Evolutionary conservation across 2,113 vertebrate genomes (phyloP).

Genomic region (Thamnaconus septentrionalis): DNA sequence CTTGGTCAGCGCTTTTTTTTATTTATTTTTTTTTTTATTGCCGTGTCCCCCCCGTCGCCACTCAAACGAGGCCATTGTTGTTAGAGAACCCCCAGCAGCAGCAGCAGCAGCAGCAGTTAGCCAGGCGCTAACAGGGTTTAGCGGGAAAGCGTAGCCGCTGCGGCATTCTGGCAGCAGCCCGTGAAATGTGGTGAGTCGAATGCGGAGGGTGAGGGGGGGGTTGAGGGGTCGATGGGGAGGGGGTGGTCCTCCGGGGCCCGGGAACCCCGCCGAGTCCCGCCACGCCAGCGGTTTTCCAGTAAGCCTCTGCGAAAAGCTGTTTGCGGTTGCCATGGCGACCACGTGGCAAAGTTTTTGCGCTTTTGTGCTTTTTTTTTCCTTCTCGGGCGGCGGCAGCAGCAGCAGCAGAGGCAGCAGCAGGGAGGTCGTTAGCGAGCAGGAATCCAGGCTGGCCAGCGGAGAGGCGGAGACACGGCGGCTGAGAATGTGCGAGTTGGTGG

Average conservation of each 20-base stretch:
- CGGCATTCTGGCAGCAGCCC: conserved; percentile 37
- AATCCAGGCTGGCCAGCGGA: conserved; percentile 40
- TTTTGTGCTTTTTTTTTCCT: conserved; percentile 33
- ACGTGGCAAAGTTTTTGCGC: neutral
- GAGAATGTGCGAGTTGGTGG: conserved; percentile 46
- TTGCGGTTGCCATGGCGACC: conserved; percentile 48
- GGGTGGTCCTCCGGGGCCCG: no score
- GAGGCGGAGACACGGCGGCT: conserved; percentile 36
- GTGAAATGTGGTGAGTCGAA: conserved; percentile 68
- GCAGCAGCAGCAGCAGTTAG: no score
- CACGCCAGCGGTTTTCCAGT: conserved; percentile 31
- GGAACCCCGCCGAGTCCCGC: no score
- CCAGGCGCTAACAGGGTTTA: no score
- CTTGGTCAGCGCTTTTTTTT: conserved; percentile 35
- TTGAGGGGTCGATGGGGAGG: no score
- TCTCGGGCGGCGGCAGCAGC: neutral
- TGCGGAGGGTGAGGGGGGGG: conserved; percentile 10
- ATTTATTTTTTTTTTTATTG: conserved; percentile 50
- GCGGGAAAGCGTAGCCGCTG: conserved; percentile 22
- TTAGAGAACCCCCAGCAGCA: conserved; percentile 7
- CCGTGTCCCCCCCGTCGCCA: conserved; percentile 31
- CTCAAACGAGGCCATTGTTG: conserved; percentile 67
- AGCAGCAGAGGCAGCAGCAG: conserved; percentile 61
- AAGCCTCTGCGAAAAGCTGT: conserved; percentile 41
- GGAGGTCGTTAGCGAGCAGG: conserved; percentile 63